Base-by-base conservation (phyloP, 2,113 vertebrate species). In the Rattus rattus region DNA sequence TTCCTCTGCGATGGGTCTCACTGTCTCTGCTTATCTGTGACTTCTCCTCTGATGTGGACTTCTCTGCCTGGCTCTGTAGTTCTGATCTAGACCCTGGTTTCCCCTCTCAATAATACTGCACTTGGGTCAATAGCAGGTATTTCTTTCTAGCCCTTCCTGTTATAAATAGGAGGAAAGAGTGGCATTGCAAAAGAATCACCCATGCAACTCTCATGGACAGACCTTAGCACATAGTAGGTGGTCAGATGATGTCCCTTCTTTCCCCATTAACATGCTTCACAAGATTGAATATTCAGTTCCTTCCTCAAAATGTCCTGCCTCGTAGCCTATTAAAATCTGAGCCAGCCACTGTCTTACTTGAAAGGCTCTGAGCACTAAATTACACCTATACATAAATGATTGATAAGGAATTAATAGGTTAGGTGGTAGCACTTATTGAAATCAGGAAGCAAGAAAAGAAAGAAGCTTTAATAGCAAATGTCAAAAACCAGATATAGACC, bases 401-500 rank as follows among this genome's bases (percentile, higher is more conserved):
- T 92, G 79, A 93, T 94, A 92, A 70, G 52, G 72, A 96, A 94
- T 97, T 96, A 95, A 97, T 96, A 89, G 90, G 47, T 93, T 63
- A 96, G 91, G 90, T 80, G 92, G 91, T 83, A 84, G 93, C 87
- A 92, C 63, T 92, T 83, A 80, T 10, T 83, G 83, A 47, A 96
- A 91, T 83, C 83, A 97, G 83, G 86, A 86, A 54, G 90, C 80
- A 90, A 88, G 92, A 75, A 56, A 39, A 10, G 59, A 94, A 85
- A 94, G 80, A 80, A 72, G 33, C 69, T 85, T 93, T 88, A 65
- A 69, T 22, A 77, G 77, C 47, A 94, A 91, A 72, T 65, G 87
- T 96, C 75, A 94, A 84, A 84, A 87, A 56, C 16, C 30, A 79
- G 96, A 67, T 28, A 39, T 9, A 69, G 75, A 67, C 19, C 69